Base-by-base conservation (phyloP, 1,140 invertebrate species). In the Halesus radiatus region DNA sequence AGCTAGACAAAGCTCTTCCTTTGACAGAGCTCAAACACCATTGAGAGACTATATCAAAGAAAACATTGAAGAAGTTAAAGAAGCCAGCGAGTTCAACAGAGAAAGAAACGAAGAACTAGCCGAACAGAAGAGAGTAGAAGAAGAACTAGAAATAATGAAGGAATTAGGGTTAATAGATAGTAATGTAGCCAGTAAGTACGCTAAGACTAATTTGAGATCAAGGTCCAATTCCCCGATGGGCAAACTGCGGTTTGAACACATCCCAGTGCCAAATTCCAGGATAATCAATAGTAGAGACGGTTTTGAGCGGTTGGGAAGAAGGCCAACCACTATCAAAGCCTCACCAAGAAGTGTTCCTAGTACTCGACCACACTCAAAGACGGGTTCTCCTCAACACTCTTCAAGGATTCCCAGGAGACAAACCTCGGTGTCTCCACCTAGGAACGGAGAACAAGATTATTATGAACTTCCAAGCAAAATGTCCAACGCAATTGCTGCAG, bases 381-480 rank as follows among this genome's bases (percentile, higher is more conserved):
- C 85, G 70, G 86, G 85, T 23, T 89, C 88, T 8, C 89, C 89
- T 1, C 87, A 87, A 83, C 80, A 80, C 23, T 84, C 87, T 85
- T 89, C 89, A 0, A 89, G 88, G 84, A 89, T 90, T 84, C 88
- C 89, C 15, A 87, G 88, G 81, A 84, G 88, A n/a, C 88, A 90
- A 80, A 87, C 84, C 45, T 89, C 88, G 10, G 86, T 88, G 16
- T 90, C 88, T 13, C 89, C 89, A 2, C 82, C 84, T 1, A 85
- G 88, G 85, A 84, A 80, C 8, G 84, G 32, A 29, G 84, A 77
- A 74, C 77, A 84, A 58, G 86, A 85, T 54, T 26, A 20, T 60
- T 68, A 53, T 82, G 81, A 6, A 84, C 60, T 77, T 77, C 85
- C 29, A 80, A 85, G 84, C 84, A 84, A 80, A 83, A 86, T 50